These are phyloP conservation scores for Hybognathus amarus DNA, from an alignment of 2,797 vertebrate species.

Conservation along the genomic window DNA sequence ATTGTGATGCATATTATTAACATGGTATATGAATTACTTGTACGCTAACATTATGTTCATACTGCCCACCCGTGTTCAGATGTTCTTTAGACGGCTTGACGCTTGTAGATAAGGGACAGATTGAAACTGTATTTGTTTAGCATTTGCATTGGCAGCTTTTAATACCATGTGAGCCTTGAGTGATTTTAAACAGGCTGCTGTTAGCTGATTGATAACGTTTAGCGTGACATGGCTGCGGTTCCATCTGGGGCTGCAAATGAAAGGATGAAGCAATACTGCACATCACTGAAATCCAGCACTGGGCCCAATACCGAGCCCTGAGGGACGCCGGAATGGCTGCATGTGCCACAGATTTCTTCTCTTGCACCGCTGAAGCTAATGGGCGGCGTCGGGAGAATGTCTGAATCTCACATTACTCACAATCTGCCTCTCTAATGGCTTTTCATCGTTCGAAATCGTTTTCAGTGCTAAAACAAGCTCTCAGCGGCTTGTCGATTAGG, in stretches of 20 bases:
- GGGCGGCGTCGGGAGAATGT: slow-evolving; percentile 37
- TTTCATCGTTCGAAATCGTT: slow-evolving; percentile 48
- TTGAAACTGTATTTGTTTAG: slow-evolving; percentile 34
- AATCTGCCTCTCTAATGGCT: slow-evolving; percentile 58
- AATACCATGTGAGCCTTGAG: slow-evolving; percentile 36
- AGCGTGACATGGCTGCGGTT: slow-evolving; percentile 9
- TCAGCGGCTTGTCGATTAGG: slow-evolving; percentile 20
- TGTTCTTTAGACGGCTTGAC: slow-evolving; percentile 19
- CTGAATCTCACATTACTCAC: slow-evolving; percentile 53
- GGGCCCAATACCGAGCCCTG: slow-evolving; percentile 37
- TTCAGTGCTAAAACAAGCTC: slow-evolving; percentile 36
- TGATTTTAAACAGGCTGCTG: slow-evolving; percentile 50
- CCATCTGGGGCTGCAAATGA: slow-evolving; percentile 44
- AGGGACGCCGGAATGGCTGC: slow-evolving; percentile 41
- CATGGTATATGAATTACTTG: background rate
- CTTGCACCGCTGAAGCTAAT: slow-evolving; percentile 46
- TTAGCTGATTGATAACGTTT: slow-evolving; percentile 49
- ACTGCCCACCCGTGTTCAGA: background rate
- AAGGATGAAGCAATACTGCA: slow-evolving; percentile 28
- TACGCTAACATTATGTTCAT: background rate
- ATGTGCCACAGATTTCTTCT: slow-evolving; percentile 8
- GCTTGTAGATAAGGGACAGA: slow-evolving; percentile 30
- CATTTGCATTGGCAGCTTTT: slow-evolving; percentile 29
- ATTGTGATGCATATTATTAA: background rate
- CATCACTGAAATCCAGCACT: slow-evolving; percentile 30